Percentiles rank a stretch among this genome's conserved stretches.
Evolutionary conservation across 2,797 vertebrate genomes (phyloP).

Genomic region (Stomatorhinus walkeri): DNA sequence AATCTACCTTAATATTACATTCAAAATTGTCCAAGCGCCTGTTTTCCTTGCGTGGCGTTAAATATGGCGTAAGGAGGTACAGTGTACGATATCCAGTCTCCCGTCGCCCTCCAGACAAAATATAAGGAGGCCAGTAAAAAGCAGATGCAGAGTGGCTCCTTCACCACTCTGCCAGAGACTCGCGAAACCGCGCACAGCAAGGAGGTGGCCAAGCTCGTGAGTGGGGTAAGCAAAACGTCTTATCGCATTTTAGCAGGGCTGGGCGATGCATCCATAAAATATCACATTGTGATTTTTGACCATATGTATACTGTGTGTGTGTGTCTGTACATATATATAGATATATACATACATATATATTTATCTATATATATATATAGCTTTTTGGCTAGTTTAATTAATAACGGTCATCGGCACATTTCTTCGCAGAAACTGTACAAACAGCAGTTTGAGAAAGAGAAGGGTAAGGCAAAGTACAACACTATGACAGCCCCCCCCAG

Average conservation of each 20-base stretch:
- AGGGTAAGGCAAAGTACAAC: slow-evolving; percentile 88
- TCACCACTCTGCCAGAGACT: slow-evolving; percentile 79
- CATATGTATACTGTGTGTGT: neutral
- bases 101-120: slow-evolving; percentile 71
- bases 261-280: neutral
- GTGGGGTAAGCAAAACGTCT: slow-evolving; percentile 59
- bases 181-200: slow-evolving; percentile 85
- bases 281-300: neutral
- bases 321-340: neutral
- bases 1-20: neutral
- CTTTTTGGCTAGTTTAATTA: neutral
- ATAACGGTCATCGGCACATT: neutral
- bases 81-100: neutral
- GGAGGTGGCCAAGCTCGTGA: slow-evolving; percentile 80
- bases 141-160: slow-evolving; percentile 74
- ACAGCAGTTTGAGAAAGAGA: slow-evolving; percentile 87
- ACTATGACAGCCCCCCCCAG: slow-evolving; percentile 85
- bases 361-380: neutral
- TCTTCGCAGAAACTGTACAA: slow-evolving; percentile 83
- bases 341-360: too few species aligned
- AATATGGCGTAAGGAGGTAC: neutral
- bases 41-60: neutral
- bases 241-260: neutral
- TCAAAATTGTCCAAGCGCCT: neutral
- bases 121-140: slow-evolving; percentile 89